A percentile compares a stretch with the other conserved stretches of the same genome.
Conservation (phyloP, 2,888 invertebrate species). For the Panzeria rudis region DNA sequence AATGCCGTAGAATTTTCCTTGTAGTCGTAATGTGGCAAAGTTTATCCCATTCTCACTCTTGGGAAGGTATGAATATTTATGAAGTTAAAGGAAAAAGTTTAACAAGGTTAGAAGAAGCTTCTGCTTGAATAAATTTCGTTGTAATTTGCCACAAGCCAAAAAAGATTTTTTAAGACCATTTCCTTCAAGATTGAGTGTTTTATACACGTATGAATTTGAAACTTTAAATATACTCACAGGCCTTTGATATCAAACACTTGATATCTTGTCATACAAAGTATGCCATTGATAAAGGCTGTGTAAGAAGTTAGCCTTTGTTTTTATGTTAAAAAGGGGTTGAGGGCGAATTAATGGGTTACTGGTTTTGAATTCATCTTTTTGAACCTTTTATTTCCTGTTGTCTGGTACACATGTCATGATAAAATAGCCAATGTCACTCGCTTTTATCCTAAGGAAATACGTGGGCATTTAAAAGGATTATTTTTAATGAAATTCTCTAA, state of each 20-base stretch:
- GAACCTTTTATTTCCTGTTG: neutral
- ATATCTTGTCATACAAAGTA: neutral
- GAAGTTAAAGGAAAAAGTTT: neutral
- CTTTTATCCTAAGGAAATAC: neutral
- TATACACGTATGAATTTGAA: slow-evolving; percentile 18
- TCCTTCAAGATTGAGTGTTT: neutral
- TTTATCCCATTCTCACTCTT: neutral
- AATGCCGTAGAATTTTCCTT: neutral
- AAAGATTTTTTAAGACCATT: neutral
- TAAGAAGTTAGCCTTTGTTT: neutral
- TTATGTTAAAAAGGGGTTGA: slow-evolving; percentile 16
- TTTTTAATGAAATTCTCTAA: slow-evolving; percentile 16
- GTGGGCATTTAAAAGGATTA: slow-evolving; percentile 34
- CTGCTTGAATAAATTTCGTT: neutral
- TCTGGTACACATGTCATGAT: neutral
- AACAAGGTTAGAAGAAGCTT: neutral
- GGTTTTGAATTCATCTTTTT: neutral
- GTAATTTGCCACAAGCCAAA: neutral
- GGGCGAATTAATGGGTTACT: neutral
- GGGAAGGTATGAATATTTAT: slow-evolving; percentile 12
- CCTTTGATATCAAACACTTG: neutral
- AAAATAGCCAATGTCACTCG: neutral
- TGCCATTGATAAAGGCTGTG: slow-evolving; percentile 27
- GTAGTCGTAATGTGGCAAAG: neutral
- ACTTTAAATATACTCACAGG: neutral